Evolutionary conservation across 2,113 vertebrate species (phyloP).

Genomic region (Laticauda colubrina): DNA sequence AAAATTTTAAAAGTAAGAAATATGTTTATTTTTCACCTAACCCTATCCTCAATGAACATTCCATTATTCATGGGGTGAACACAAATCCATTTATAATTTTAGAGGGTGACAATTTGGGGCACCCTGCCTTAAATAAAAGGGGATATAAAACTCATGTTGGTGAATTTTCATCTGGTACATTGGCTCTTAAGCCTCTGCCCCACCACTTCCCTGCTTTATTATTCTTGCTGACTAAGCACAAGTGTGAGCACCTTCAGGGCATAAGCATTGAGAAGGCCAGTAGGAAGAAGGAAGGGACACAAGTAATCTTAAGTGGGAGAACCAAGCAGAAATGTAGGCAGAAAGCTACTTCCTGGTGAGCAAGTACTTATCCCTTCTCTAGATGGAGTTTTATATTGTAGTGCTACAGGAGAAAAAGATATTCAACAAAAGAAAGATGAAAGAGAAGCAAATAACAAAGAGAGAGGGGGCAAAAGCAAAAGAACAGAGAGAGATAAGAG

Average conservation of each 20-base stretch:
- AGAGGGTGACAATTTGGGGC: background rate
- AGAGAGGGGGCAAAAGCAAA: too few species aligned
- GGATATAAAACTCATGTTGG: background rate
- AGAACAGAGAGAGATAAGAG: too few species aligned
- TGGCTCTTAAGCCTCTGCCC: background rate
- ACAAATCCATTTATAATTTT: background rate
- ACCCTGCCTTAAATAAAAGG: background rate
- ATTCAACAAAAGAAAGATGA: too few species aligned
- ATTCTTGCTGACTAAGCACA: background rate
- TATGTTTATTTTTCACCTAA: background rate
- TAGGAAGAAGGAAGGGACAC: background rate
- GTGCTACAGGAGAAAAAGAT: background rate
- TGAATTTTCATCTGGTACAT: background rate
- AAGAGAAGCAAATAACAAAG: too few species aligned
- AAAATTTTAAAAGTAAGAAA: background rate
- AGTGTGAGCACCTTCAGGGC: background rate
- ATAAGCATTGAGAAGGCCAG: background rate
- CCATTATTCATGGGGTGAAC: background rate
- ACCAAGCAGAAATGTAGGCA: background rate
- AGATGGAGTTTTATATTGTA: slow-evolving; percentile 13
- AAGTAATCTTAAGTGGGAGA: background rate
- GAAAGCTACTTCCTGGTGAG: background rate
- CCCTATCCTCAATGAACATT: background rate
- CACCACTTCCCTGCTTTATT: background rate
- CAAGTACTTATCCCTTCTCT: slow-evolving; percentile 9